Evolutionary conservation across 2,888 invertebrate genomes (phyloP), one percentile per base, ranked within the genome.

Genomic region (Cordilura impudica): DNA sequence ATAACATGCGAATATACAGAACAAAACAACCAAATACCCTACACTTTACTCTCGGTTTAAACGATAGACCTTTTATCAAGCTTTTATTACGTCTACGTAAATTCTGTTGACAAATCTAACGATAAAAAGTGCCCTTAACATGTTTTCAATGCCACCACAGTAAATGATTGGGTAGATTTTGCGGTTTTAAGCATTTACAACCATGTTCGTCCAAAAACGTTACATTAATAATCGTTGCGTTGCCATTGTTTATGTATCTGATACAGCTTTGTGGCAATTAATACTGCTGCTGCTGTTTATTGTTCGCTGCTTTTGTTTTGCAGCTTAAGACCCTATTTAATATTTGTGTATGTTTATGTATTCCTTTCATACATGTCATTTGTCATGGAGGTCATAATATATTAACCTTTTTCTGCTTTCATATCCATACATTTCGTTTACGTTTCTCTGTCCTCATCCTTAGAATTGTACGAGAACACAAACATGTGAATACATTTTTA

Each of bases 151-250:
- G 43, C 12, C 45, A 49, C 31, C 21, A n/a, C 49, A 56, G 63
- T 75, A 75, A 63, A 75, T 75, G 63, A 75, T 75, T 75, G 61
- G 61, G 54, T 69, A 29, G 47, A 69, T 69, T 63, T 69, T 75
- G 75, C 35, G 69, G 75, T 75, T 75, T 75, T 49, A 61, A 61
- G 56, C 67, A 63, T 75, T 69, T 69, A 43, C 69, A 63, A 60
- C 51, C 26, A 16, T 60, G 66, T 43, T 66, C 61, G 53, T 49
- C 49, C 8, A 47, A 31, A 39, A 69, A 51, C 43, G 49, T 63
- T 75, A 63, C 56, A 56, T 63, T 75, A 69, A 69, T 61, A 75
- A 75, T 69, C 49, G 69, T 56, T 49, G 54, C 49, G 69, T 56
- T 49, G 54, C 47, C 43, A 35, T 74, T 74, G 67, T 67, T 67